phyloP scores from a whole-genome alignment of 2,888 invertebrate genomes.

The Andrena hattorfiana region DNA sequence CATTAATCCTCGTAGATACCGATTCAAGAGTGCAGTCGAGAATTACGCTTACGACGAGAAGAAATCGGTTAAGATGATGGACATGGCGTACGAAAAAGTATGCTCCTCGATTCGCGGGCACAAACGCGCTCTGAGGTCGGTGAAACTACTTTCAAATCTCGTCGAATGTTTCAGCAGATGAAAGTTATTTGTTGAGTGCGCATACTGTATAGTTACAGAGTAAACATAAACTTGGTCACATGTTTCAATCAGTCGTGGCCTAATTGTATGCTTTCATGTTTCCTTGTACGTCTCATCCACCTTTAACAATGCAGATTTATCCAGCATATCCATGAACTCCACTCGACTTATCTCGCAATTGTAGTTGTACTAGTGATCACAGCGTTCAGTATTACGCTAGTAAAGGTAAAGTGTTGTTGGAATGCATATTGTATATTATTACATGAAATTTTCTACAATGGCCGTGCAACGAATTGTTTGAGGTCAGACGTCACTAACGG shows the following conservation, averaged over 20 bases:
- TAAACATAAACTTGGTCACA: too few relatives aligned
- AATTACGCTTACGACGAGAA: background rate
- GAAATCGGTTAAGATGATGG: background rate
- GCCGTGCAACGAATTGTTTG: background rate
- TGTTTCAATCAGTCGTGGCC: too few relatives aligned
- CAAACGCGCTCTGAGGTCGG: too few relatives aligned
- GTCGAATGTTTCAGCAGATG: too few relatives aligned
- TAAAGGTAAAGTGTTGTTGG: background rate
- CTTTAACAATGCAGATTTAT: background rate
- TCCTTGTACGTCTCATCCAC: too few relatives aligned
- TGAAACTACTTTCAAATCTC: too few relatives aligned
- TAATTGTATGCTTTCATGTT: too few relatives aligned
- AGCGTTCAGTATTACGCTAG: background rate
- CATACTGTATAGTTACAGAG: too few relatives aligned
- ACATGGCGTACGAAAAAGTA: background rate
- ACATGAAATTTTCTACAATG: background rate
- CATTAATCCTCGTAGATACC: background rate
- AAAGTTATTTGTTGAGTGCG: too few relatives aligned
- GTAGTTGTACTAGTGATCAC: background rate
- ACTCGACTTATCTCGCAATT: background rate
- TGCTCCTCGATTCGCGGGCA: background rate
- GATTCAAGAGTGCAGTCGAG: background rate
- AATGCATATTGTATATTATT: background rate
- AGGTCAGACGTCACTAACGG: background rate
- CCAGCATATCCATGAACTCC: background rate